Percentiles rank a stretch among this genome's conserved stretches.
phyloP scores from a whole-genome alignment of 2,888 invertebrate species.

The Latrodectus hesperus region DNA sequence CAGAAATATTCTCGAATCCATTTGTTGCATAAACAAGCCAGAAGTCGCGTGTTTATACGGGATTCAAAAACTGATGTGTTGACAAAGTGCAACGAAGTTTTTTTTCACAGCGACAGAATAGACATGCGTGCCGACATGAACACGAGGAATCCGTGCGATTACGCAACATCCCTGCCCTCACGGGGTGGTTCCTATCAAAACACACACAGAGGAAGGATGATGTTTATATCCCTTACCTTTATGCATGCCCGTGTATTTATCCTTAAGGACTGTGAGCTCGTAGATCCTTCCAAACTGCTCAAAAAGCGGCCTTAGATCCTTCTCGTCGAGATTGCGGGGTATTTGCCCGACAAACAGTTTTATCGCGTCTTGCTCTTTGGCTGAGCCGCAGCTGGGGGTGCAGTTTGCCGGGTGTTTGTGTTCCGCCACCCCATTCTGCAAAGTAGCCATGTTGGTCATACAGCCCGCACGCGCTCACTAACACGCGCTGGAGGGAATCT shows the following conservation, averaged over 20 bases:
- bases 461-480: constrained; percentile 56
- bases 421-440: constrained; percentile 69
- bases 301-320: constrained; percentile 90
- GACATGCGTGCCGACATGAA: not conserved
- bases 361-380: constrained; percentile 69
- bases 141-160: not conserved
- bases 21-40: too few species aligned
- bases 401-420: constrained; percentile 22
- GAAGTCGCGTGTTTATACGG: too few species aligned
- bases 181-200: not conserved
- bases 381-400: constrained; percentile 26
- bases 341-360: constrained; percentile 84
- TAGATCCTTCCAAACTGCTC: constrained; percentile 95
- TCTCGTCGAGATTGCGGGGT: constrained; percentile 90
- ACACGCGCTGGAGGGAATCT: constrained; percentile 20
- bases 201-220: constrained; percentile 7
- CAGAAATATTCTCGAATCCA: too few species aligned
- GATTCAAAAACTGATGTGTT: too few species aligned
- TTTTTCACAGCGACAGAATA: not conserved
- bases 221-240: constrained; percentile 82
- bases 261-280: constrained; percentile 94
- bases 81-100: not conserved
- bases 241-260: constrained; percentile 95
- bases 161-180: not conserved
- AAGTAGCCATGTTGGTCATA: constrained; percentile 69